Percentiles rank a stretch among this genome's conserved stretches.
phyloP scores from a whole-genome alignment of 2,888 invertebrate species.

The Mantis religiosa region DNA sequence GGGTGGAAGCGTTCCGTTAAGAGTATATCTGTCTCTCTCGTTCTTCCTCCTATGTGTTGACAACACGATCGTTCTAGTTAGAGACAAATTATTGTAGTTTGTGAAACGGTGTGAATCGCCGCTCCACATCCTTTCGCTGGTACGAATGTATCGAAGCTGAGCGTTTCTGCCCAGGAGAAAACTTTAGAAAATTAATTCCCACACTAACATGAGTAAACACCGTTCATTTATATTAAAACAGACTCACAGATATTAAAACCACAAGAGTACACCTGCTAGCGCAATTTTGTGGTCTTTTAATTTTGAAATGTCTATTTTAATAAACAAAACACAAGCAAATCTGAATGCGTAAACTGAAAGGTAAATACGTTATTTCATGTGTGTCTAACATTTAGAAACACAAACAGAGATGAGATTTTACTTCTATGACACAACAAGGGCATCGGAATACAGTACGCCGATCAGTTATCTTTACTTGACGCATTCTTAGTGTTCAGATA shows the following conservation, averaged over 20 bases:
- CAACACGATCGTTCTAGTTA: too few relatives aligned
- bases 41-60: too few relatives aligned
- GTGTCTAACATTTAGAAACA: neutral
- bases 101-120: too few relatives aligned
- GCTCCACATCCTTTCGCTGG: neutral
- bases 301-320: neutral
- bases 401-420: neutral
- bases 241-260: neutral
- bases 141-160: neutral
- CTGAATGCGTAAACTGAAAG: neutral
- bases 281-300: neutral
- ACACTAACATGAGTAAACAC: neutral
- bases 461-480: too few relatives aligned
- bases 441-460: too few relatives aligned
- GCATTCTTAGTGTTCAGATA: too few relatives aligned
- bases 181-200: neutral
- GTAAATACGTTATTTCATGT: neutral
- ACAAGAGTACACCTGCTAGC: neutral
- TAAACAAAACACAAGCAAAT: neutral
- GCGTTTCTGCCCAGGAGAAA: neutral
- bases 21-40: too few relatives aligned
- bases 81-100: too few relatives aligned
- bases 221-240: neutral
- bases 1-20: too few relatives aligned
- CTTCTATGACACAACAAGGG: too few relatives aligned